Evolutionary conservation across 2,888 invertebrate species (phyloP).

Genomic region (Cenopis cana): DNA sequence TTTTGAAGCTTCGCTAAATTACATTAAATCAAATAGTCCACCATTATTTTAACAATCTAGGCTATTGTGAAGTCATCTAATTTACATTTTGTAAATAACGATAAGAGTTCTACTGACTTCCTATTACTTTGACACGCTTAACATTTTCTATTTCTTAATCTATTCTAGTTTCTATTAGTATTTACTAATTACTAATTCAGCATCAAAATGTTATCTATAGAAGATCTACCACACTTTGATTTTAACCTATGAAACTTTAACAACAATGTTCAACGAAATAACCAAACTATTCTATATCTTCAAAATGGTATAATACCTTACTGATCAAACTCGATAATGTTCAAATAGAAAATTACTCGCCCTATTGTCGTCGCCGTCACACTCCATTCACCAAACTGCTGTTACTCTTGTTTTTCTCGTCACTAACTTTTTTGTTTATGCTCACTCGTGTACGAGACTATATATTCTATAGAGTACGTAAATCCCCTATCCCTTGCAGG

Average conservation of each 20-base stretch:
- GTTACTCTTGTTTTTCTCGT: slow-evolving; percentile 66
- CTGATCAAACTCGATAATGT: slow-evolving; percentile 72
- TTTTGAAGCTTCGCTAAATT: slow-evolving; percentile 73
- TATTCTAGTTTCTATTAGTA: slow-evolving; percentile 73
- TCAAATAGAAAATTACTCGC: slow-evolving; percentile 82
- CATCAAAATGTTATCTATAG: slow-evolving; percentile 63
- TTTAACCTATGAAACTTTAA: slow-evolving; percentile 59
- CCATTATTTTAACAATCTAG: slow-evolving; percentile 65
- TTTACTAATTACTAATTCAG: slow-evolving; percentile 72
- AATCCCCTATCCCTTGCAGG: slow-evolving; percentile 66
- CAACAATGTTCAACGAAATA: slow-evolving; percentile 62
- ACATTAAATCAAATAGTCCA: slow-evolving; percentile 73
- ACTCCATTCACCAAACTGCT: slow-evolving; percentile 72
- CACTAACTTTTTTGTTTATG: slow-evolving; percentile 64
- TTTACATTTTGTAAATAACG: slow-evolving; percentile 65
- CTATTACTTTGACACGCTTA: slow-evolving; percentile 62
- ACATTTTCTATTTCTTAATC: slow-evolving; percentile 66
- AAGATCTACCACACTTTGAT: slow-evolving; percentile 73
- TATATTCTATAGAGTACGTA: slow-evolving; percentile 52
- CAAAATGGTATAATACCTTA: slow-evolving; percentile 64
- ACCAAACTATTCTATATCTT: slow-evolving; percentile 76
- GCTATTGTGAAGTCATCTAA: slow-evolving; percentile 70
- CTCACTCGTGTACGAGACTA: slow-evolving; percentile 48
- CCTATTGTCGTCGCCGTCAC: slow-evolving; percentile 75
- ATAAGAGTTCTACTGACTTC: slow-evolving; percentile 70